Conservation (phyloP, 2,113 vertebrate genomes). For the Pseudorectes ferrugineus region DNA sequence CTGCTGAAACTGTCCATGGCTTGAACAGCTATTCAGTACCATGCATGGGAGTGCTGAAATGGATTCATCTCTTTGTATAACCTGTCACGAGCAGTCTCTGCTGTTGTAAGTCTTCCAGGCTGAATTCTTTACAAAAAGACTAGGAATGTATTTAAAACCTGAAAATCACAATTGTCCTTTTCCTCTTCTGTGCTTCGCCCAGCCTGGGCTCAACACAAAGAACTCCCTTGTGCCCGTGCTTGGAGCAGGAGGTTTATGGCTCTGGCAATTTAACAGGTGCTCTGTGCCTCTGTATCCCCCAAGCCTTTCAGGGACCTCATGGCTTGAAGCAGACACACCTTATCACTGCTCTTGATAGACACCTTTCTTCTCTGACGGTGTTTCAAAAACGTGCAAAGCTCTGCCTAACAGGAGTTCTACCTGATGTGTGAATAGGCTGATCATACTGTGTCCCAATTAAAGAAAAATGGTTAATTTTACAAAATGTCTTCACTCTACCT, state of each 20-base stretch:
- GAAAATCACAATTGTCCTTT: neutral
- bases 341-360: neutral
- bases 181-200: neutral
- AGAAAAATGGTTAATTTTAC: neutral
- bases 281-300: neutral
- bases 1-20: neutral
- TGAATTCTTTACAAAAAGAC: neutral
- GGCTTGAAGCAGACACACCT: neutral
- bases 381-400: neutral
- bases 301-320: neutral
- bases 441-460: neutral
- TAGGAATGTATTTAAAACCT: neutral
- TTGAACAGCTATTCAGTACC: neutral
- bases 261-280: neutral
- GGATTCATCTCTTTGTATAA: neutral
- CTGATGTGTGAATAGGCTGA: neutral
- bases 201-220: neutral
- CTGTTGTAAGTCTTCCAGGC: neutral
- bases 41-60: neutral
- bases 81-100: neutral
- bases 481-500: neutral
- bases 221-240: neutral
- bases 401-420: neutral
- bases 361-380: neutral
- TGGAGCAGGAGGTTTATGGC: neutral